Base-by-base conservation (phyloP, 2,888 invertebrate genomes). In the Drosophila quinaria region DNA sequence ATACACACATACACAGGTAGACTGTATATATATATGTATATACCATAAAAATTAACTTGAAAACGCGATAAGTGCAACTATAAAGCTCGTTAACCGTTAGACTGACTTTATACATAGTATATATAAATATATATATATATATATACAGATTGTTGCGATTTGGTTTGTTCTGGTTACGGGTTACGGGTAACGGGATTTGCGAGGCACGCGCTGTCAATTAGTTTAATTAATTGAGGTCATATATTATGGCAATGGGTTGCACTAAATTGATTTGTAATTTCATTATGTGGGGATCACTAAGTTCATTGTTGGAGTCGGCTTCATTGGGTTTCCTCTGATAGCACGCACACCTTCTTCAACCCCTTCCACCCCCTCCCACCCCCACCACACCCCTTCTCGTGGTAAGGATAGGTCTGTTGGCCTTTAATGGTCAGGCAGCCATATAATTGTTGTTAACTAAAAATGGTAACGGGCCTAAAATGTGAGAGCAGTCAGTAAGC, bases 141-240 rank as follows among this genome's bases (percentile, higher is more conserved):
- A 5, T 41, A 31, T 31, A 35, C 22, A 58, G 31, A 58, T 64
- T 19, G 63, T 69, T 62, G 69, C 54, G 73, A 77, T 72, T 72
- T 54, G 61, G 46, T 42, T 19, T 33, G 50, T 33, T 56, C 22
- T 19, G 44, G 56, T 44, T 35, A 39, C 11, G 55, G 35, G 22
- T n/a, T 37, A 37, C 15, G 49, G 54, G 37, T 17, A 37, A 44
- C 55, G 37, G 64, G 47, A 59, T 65, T 63, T 50, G 54, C 42
- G 22, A 46, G 74, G 67, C 79, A 81, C 81, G 60, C 74, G 66
- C 78, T 63, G 60, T 61, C 81, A 86, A 88, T 86, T 88, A 86
- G 84, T 62, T 74, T 61, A 80, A 86, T 88, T 86, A 88, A 81
- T 76, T 81, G 80, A 73, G 87, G 76, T 81, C 80, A 72, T 77